Base-by-base conservation (phyloP, 1,140 invertebrate species). In the Camponotus pennsylvanicus region DNA sequence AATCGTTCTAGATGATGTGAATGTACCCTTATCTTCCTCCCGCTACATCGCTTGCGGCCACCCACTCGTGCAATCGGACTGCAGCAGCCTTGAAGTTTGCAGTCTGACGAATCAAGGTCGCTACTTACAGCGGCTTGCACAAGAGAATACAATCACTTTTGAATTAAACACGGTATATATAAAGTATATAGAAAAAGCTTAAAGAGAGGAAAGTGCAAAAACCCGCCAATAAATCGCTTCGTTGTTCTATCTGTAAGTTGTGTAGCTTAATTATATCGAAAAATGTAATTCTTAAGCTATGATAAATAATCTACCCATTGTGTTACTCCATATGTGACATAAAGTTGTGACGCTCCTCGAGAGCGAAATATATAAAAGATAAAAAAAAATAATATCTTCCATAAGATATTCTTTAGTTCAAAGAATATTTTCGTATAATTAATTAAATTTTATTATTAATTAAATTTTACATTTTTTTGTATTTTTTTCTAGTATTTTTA, bases 21-120 rank as follows among this genome's bases (percentile, higher is more conserved):
- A 90, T 55, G 88, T 83, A 85, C 86, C 86, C 88, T 90, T 90
- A 90, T 90, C 88, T 90, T 66, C 49, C 88, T 76, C 76, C 69
- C 42, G 75, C 80, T 49, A 40, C 52, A 69, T 87, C 82, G 76
- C 70, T 89, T 85, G 76, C 88, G 87, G 86, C 80, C 88, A 89
- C 75, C 89, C 78, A 89, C 88, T 88, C 84, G 67, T 82, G 77
- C 88, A 87, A 86, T 80, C 67, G 79, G 69, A 90, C 57, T 88
- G 89, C 91, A 87, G 86, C 86, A 91, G 91, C 89, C 91, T 92
- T 92, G 89, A 89, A 87, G 86, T 89, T 91, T 85, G 55, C 85
- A 88, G 85, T 59, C 40, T 91, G 88, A 88, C 82, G 86, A 89
- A 91, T 77, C 91, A 92, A 92, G 91, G 91, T 92, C 91, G 91